A percentile compares a stretch with the other conserved stretches of the same genome.
Conservation (phyloP, 2,113 vertebrate species). For the Mirounga angustirostris region DNA sequence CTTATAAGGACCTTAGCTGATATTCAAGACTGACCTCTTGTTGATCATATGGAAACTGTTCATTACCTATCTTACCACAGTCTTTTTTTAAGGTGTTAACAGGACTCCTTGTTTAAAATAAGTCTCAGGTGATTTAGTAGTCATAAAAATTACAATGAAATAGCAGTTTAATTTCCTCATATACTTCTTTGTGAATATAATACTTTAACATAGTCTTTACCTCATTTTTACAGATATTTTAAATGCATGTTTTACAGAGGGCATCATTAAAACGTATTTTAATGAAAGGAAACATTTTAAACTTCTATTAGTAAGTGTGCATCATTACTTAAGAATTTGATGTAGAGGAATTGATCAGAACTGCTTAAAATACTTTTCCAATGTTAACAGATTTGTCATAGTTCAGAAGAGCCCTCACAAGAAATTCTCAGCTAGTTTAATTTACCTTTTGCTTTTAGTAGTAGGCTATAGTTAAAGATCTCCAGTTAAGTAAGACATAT, state of each 20-base stretch:
- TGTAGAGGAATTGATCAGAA: neutral
- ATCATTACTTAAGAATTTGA: neutral
- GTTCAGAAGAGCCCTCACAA: neutral
- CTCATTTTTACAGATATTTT: neutral
- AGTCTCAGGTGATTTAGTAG: conserved; percentile 31
- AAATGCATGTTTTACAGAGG: neutral
- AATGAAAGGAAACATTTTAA: conserved; percentile 37
- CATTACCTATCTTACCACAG: neutral
- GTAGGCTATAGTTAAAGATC: neutral
- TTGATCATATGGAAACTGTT: neutral
- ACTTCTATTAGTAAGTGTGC: neutral
- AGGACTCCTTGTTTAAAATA: conserved; percentile 57
- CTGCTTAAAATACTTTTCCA: neutral
- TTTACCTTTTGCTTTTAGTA: neutral
- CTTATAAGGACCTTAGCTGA: neutral
- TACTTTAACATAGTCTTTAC: neutral
- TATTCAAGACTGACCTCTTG: neutral
- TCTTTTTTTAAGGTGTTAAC: neutral
- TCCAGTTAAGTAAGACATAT: neutral
- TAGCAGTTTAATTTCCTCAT: conserved; percentile 62
- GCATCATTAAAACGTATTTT: neutral
- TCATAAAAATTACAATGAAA: conserved; percentile 49
- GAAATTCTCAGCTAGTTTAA: neutral
- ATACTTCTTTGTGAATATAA: conserved; percentile 64
- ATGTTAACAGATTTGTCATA: neutral